Conservation (phyloP, 2,113 vertebrate genomes). For the Myiagra hebetior region DNA sequence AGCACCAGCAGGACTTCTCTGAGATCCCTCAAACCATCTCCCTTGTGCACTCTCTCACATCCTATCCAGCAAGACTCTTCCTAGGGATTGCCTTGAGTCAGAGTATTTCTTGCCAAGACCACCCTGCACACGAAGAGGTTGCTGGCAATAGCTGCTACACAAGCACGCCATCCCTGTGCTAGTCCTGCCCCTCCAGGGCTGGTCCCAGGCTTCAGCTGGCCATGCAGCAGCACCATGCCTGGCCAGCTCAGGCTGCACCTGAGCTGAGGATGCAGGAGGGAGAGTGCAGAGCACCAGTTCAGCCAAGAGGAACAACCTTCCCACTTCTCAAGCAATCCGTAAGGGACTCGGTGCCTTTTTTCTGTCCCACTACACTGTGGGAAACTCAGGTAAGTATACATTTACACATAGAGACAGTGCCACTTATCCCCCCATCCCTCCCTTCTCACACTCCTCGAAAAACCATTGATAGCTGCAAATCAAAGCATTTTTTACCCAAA, state of each 20-base stretch:
- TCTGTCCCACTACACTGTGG: neutral
- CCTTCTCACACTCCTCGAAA: neutral
- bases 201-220: neutral
- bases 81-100: neutral
- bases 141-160: accelerated
- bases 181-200: neutral
- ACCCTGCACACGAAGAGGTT: neutral
- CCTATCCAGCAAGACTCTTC: neutral
- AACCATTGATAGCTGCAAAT: neutral
- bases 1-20: accelerated
- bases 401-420: neutral
- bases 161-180: neutral
- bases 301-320: neutral
- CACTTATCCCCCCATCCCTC: neutral
- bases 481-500: neutral
- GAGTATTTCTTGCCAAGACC: neutral
- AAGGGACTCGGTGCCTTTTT: neutral
- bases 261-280: neutral
- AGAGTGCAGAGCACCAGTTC: neutral
- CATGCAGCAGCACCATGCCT: accelerated
- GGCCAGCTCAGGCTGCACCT: accelerated
- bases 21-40: neutral
- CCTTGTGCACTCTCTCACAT: accelerated
- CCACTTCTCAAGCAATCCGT: neutral
- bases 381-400: neutral